A percentile compares a stretch with the other conserved stretches of the same genome.
These are phyloP conservation scores for Sakesphorus luctuosus DNA, from an alignment of 2,113 vertebrate genomes.

Conservation along the genomic window DNA sequence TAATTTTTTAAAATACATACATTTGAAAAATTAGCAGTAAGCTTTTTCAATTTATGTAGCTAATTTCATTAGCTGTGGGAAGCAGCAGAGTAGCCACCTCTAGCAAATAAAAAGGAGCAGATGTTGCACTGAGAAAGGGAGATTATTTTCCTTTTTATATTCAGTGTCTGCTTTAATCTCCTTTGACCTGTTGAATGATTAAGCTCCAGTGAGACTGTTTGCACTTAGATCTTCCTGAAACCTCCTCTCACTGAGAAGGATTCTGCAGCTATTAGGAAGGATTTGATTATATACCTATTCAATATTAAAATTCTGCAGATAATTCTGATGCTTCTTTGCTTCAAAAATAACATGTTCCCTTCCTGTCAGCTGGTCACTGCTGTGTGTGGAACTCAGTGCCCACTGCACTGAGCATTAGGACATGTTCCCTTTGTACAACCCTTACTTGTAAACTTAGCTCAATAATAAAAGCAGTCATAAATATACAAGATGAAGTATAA, in stretches of 20 bases:
- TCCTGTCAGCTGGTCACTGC: background rate
- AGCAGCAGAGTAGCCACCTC: background rate
- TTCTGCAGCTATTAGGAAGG: background rate
- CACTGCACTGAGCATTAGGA: background rate
- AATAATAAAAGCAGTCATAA: background rate
- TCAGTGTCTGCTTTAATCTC: constrained; percentile 33
- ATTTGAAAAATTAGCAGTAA: background rate
- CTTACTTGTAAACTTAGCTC: background rate
- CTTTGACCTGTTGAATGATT: constrained; percentile 30
- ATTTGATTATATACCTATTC: background rate
- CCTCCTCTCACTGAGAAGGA: background rate
- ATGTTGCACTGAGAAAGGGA: background rate
- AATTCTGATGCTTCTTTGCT: background rate
- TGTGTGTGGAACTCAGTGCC: background rate
- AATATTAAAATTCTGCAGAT: background rate
- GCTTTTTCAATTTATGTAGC: background rate
- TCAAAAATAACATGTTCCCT: background rate
- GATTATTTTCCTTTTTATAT: constrained; percentile 31
- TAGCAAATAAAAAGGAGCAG: background rate
- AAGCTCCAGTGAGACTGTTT: constrained; percentile 23
- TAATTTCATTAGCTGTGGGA: background rate
- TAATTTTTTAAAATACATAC: background rate
- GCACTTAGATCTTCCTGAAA: constrained; percentile 20
- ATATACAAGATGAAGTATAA: background rate
- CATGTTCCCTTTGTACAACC: background rate